A percentile compares a stretch with the other conserved stretches of the same genome.
These are phyloP conservation scores for Sebastes ruberrimus DNA, from an alignment of 2,797 vertebrate genomes.

Conservation along the genomic window DNA sequence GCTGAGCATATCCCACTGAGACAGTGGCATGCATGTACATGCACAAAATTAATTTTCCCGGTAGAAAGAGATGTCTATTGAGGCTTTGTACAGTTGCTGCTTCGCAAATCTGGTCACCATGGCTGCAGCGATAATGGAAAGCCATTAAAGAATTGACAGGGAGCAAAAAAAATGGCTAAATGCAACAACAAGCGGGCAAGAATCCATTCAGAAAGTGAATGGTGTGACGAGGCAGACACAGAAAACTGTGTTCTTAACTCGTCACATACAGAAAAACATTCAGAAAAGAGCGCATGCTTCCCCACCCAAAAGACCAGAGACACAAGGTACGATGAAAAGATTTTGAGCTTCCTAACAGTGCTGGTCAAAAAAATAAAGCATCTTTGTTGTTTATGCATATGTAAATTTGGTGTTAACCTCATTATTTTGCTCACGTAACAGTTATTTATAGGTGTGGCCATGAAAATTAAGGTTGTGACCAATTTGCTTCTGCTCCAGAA, in stretches of 20 bases:
- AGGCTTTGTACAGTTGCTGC: constrained; percentile 6
- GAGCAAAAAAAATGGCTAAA: constrained; percentile 29
- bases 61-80: neutral
- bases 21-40: neutral
- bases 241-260: neutral
- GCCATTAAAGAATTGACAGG: constrained; percentile 41
- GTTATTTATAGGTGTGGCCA: constrained; percentile 13
- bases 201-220: constrained; percentile 23
- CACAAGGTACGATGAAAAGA: neutral
- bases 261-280: constrained; percentile 13
- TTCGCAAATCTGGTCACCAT: constrained; percentile 31
- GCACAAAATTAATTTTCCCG: constrained; percentile 24
- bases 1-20: neutral
- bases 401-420: neutral
- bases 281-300: neutral
- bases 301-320: neutral
- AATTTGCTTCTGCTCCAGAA: constrained; percentile 1
- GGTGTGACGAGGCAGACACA: neutral
- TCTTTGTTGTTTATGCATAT: constrained; percentile 9
- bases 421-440: constrained; percentile 14
- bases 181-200: constrained; percentile 25
- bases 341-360: neutral
- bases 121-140: constrained; percentile 36
- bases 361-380: neutral
- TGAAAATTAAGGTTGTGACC: constrained; percentile 6